These are phyloP conservation scores for Philhelius pedissequus DNA, from an alignment of 2,888 invertebrate species.

Conservation along the genomic window DNA sequence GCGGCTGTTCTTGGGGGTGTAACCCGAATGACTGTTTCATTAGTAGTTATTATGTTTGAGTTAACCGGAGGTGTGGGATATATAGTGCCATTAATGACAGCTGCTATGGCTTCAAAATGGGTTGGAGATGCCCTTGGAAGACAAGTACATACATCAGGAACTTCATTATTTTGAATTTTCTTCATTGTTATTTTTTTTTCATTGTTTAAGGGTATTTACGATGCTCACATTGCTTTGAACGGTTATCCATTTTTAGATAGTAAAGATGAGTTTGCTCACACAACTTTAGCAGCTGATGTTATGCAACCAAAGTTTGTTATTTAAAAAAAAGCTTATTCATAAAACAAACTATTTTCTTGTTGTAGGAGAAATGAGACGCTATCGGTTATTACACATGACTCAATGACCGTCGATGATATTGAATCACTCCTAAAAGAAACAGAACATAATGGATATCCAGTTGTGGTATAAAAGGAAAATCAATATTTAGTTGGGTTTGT, in stretches of 20 bases:
- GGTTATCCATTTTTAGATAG: slow-evolving; percentile 99
- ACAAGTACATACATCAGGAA: slow-evolving; percentile 78
- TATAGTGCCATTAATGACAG: slow-evolving; percentile 99
- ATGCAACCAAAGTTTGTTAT: slow-evolving; percentile 94
- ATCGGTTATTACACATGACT: slow-evolving; percentile 96
- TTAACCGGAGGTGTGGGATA: slow-evolving; percentile 98
- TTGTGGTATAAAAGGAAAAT: slow-evolving; percentile 97
- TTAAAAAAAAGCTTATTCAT: neutral
- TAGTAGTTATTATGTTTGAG: slow-evolving; percentile 99
- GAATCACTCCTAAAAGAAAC: slow-evolving; percentile 95
- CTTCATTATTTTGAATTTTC: neutral
- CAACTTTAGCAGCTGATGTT: slow-evolving; percentile 99
- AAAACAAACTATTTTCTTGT: slow-evolving; percentile 54
- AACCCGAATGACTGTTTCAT: slow-evolving; percentile 97
- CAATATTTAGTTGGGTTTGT: slow-evolving; percentile 99
- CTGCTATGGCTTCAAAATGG: slow-evolving; percentile 99
- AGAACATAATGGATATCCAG: slow-evolving; percentile 99
- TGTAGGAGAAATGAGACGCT: slow-evolving; percentile 92
- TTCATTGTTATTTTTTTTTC: neutral
- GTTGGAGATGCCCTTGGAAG: slow-evolving; percentile 97
- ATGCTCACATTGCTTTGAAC: slow-evolving; percentile 98
- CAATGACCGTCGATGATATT: slow-evolving; percentile 97
- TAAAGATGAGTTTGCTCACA: slow-evolving; percentile 98
- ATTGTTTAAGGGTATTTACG: slow-evolving; percentile 90
- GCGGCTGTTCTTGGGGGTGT: slow-evolving; percentile 98